A percentile compares a stretch with the other conserved stretches of the same genome.
These are phyloP conservation scores for Galerucella calmariensis DNA, from an alignment of 2,888 invertebrate genomes.

Conservation along the genomic window DNA sequence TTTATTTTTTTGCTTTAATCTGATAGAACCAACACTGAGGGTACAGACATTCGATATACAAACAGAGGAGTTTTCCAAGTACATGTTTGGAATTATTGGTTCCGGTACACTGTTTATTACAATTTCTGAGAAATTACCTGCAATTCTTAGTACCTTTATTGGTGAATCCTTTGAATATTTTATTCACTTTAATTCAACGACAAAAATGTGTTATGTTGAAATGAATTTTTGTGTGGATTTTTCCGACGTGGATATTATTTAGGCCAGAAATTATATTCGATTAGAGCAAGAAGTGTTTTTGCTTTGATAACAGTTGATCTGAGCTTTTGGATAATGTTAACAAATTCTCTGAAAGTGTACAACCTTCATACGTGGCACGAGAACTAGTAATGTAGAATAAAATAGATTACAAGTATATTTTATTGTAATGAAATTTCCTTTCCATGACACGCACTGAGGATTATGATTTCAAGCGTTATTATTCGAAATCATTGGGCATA, in stretches of 20 bases:
- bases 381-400: neutral
- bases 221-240: no score
- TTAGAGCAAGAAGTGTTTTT: no score
- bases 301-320: no score
- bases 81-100: neutral
- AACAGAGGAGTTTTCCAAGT: neutral
- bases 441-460: constrained; percentile 31
- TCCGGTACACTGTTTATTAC: constrained; percentile 1
- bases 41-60: neutral
- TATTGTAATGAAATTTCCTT: constrained; percentile 22
- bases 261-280: no score
- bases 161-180: no score
- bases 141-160: neutral
- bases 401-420: constrained; percentile 3
- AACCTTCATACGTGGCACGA: no score
- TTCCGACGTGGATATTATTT: no score
- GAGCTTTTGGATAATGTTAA: no score
- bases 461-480: constrained; percentile 32
- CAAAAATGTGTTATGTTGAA: no score
- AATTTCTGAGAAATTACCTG: neutral
- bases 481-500: constrained; percentile 35
- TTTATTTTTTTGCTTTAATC: neutral
- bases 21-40: neutral
- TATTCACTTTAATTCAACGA: no score
- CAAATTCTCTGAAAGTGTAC: no score